phyloP scores from a whole-genome alignment of 2,113 vertebrate species.

The Prunella himalayana region DNA sequence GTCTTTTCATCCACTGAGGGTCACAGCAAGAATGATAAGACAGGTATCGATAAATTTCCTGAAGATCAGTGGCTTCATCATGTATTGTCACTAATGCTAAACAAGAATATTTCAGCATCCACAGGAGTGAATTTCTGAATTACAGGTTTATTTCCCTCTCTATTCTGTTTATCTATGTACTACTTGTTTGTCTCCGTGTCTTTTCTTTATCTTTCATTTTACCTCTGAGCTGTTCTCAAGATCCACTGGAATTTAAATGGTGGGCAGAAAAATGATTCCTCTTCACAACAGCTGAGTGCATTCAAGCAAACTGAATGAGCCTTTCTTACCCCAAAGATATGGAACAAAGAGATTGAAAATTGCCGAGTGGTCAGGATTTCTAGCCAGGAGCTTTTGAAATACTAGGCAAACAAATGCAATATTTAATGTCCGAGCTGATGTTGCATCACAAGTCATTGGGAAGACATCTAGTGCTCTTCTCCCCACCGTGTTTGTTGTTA shows the following conservation, averaged over 20 bases:
- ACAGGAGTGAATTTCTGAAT: background rate
- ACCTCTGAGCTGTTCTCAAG: background rate
- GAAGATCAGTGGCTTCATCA: background rate
- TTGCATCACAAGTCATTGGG: conserved; percentile 8
- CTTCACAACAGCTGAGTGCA: background rate
- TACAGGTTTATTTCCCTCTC: background rate
- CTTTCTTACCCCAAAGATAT: background rate
- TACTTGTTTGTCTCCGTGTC: background rate
- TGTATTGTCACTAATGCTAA: background rate
- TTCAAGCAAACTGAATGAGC: background rate
- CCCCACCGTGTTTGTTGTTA: background rate
- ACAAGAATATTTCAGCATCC: background rate
- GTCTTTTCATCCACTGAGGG: background rate
- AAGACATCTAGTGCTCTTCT: background rate
- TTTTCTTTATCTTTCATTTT: background rate
- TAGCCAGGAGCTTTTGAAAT: conserved; percentile 33
- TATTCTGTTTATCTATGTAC: background rate
- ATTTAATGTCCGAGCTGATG: background rate
- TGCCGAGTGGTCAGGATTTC: background rate
- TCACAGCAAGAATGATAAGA: background rate
- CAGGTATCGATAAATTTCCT: background rate
- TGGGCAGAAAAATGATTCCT: background rate
- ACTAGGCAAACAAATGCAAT: background rate
- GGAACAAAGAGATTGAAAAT: conserved; percentile 20
- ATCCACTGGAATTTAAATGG: background rate